Evolutionary conservation across 2,888 invertebrate species (phyloP), one percentile per base, ranked within the genome.

Genomic region (Spialia ferax): DNA sequence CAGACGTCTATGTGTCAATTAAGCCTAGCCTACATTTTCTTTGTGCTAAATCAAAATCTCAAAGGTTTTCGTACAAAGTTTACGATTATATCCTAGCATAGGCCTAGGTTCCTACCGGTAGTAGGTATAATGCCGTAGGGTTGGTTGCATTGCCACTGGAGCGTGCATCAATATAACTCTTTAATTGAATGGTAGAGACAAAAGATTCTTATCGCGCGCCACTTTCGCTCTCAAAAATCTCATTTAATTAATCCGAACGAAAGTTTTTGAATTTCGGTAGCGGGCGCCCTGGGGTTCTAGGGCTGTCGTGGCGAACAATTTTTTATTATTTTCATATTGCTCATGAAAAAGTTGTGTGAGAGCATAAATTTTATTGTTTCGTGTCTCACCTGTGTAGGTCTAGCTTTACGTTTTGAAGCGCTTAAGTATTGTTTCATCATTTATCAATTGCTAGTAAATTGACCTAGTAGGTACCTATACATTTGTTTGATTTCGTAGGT

Each of bases 211-310:
- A 77, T 74, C 70, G 62, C 59, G 23, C 60, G 60, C 60, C 66
- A 66, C 71, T 72, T 72, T 76, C 75, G 72, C 74, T 75, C 72
- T 77, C 73, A 68, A 69, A 73, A 74, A 72, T 74, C 70, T 74
- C 71, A 80, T 84, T 85, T 82, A 84, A 87, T 86, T 85, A 86
- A 82, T 81, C 77, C 79, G 66, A 77, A 77, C 77, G 81, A 80
- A 83, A 83, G 79, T 82, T 80, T 78, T 75, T 71, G 65, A 70
- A 63, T 50, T 70, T 71, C 71, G 69, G 78, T 77, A 77, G 78
- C 78, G 57, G 54, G 54, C 54, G 54, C 54, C 66, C 69, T 48
- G 59, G 35, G 26, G 57, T 22, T 20, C 18, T 62, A 70, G 70
- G 70, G 70, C 22, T 70, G 70, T 13, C 20, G 55, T 10, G 6